These are phyloP conservation scores for Panthera tigris DNA, from an alignment of 2,113 vertebrate species.

Conservation along the genomic window DNA sequence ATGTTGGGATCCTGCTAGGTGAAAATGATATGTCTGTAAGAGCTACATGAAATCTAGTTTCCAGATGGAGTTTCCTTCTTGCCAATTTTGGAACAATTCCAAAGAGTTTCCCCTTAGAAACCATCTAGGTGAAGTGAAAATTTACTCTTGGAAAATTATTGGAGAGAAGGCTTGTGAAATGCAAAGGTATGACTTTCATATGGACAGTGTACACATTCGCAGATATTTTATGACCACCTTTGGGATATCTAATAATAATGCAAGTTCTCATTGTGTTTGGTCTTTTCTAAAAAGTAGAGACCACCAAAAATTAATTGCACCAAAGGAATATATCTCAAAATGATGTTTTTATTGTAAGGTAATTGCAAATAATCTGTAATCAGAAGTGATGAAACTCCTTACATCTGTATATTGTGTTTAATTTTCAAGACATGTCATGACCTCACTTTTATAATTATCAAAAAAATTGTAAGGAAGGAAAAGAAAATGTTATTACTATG, in stretches of 20 bases:
- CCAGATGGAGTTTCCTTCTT: conserved; percentile 40
- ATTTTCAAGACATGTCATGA: neutral
- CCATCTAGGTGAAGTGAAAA: neutral
- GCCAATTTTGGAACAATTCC: neutral
- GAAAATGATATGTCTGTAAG: conserved; percentile 44
- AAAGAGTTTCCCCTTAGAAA: conserved; percentile 32
- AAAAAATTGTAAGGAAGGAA: neutral
- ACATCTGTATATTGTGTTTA: neutral
- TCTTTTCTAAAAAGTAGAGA: conserved; percentile 23
- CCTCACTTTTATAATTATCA: neutral
- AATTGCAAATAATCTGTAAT: conserved; percentile 30
- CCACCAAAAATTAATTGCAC: conserved; percentile 1
- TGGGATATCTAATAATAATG: neutral
- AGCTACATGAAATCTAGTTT: conserved; percentile 11
- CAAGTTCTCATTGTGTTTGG: neutral
- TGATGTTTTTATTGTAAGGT: conserved; percentile 41
- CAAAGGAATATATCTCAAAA: conserved; percentile 48
- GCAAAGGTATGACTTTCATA: neutral
- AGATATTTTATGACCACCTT: neutral
- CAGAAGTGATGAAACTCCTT: neutral
- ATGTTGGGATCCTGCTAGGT: neutral
- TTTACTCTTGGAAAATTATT: conserved; percentile 20
- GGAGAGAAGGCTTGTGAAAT: neutral
- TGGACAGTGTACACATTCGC: neutral
- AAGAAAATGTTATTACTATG: neutral